Evolutionary conservation across 2,113 vertebrate genomes (phyloP).

Genomic region (Terrapene triunguis): DNA sequence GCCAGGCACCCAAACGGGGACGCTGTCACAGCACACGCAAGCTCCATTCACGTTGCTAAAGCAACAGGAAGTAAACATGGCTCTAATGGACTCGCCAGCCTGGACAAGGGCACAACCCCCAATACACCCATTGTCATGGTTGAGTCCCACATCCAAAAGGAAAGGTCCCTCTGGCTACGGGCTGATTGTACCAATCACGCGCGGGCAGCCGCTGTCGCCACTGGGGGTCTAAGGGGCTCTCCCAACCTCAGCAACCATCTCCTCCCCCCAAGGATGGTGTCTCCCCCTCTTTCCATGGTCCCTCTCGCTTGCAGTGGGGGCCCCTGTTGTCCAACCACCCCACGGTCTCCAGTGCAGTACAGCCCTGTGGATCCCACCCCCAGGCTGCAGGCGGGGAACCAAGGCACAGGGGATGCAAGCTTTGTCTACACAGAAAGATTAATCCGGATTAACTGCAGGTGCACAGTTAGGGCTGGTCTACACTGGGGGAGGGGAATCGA

Average conservation of each 20-base stretch:
- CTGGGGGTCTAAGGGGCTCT: not conserved
- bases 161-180: not conserved
- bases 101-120: too few relatives aligned
- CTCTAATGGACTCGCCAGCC: too few relatives aligned
- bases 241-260: not conserved
- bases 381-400: not conserved
- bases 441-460: not conserved
- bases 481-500: too few relatives aligned
- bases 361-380: too few relatives aligned
- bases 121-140: too few relatives aligned
- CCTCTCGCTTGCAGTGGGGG: not conserved
- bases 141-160: too few relatives aligned
- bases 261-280: too few relatives aligned
- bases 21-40: too few relatives aligned
- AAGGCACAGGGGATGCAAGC: not conserved
- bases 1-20: too few relatives aligned
- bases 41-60: not conserved
- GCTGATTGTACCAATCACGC: not conserved
- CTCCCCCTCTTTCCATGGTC: not conserved
- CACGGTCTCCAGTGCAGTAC: too few relatives aligned
- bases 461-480: not conserved
- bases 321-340: not conserved
- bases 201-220: too few relatives aligned
- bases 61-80: not conserved
- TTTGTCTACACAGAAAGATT: not conserved